Percentiles rank a stretch among this genome's conserved stretches.
phyloP scores from a whole-genome alignment of 2,888 invertebrate species.

The Oligia latruncula region DNA sequence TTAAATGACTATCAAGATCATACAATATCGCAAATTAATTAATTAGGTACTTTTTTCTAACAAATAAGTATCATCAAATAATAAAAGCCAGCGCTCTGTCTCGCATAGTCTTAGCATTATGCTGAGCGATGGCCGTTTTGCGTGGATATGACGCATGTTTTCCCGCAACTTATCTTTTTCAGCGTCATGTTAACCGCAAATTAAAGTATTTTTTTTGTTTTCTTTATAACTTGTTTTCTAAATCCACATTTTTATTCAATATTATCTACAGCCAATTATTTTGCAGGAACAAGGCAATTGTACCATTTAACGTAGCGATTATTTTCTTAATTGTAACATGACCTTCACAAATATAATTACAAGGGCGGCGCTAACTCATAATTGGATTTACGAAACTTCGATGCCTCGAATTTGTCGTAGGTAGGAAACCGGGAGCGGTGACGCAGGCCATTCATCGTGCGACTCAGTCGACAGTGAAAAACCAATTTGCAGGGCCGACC shows the following conservation, averaged over 20 bases:
- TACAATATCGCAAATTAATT: too few species aligned
- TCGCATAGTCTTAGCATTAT: too few species aligned
- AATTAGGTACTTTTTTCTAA: too few species aligned
- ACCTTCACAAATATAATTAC: conserved; percentile 69
- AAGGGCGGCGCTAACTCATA: conserved; percentile 59
- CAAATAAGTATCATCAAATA: too few species aligned
- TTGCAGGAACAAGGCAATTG: conserved; percentile 6
- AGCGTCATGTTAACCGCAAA: not conserved
- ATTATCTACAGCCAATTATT: not conserved
- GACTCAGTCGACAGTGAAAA: conserved; percentile 47
- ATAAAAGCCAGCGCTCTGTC: too few species aligned
- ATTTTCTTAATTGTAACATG: conserved; percentile 72
- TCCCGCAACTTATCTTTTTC: not conserved
- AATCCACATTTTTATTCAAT: not conserved
- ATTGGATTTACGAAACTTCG: conserved; percentile 66
- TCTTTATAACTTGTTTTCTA: not conserved
- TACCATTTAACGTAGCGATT: conserved; percentile 47
- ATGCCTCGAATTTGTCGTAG: conserved; percentile 59
- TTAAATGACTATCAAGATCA: too few species aligned
- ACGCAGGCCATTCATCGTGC: conserved; percentile 45
- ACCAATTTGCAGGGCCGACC: conserved; percentile 30
- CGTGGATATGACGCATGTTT: too few species aligned
- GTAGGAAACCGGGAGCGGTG: conserved; percentile 38
- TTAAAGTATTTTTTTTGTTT: not conserved
- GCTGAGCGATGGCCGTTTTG: too few species aligned